Evolutionary conservation across 2,888 invertebrate species (phyloP), one percentile per base, ranked within the genome.

Genomic region (Atethmia centrago): DNA sequence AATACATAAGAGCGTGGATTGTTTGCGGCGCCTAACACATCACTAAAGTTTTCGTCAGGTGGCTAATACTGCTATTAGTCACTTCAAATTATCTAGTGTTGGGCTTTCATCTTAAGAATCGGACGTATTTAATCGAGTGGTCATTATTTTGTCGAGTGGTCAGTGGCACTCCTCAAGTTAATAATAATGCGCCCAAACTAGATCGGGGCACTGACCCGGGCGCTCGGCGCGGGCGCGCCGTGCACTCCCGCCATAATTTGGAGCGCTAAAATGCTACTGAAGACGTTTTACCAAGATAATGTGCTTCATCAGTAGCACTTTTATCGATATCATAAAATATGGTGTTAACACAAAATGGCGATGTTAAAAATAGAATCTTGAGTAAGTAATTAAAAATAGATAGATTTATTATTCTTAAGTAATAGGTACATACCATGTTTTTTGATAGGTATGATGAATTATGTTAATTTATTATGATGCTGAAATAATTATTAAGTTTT

Each of bases 181-280:
- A 96, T 95, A 95, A 95, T 95, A 95, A 95, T 94, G 92, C 93
- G 94, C 96, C 96, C 95, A 95, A 96, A 96, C 95, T 96, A 96
- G 96, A 96, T 90, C 95, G 94, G 95, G 95, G 88, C 95, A 90
- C 94, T 94, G 96, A 96, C 95, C 95, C 93, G 90, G 88, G 87
- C 90, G 90, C 89, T 88, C 91, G 90, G 92, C 92, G 92, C 92
- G 92, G 91, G 93, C 94, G 94, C 94, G 84, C 71, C 85, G 83
- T 84, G 88, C 90, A 91, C 91, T 92, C 93, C 92, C 93, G 89
- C 87, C 88, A 88, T 88, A 86, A 87, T 90, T 87, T 79, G 88
- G 90, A 90, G 91, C 94, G 90, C 93, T 96, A 95, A 95, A 93
- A 95, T 92, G 93, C 84, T 88, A 90, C 93, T 84, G 81, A 76